Base-by-base conservation (phyloP, 2,797 vertebrate species). In the Perodicticus potto region DNA sequence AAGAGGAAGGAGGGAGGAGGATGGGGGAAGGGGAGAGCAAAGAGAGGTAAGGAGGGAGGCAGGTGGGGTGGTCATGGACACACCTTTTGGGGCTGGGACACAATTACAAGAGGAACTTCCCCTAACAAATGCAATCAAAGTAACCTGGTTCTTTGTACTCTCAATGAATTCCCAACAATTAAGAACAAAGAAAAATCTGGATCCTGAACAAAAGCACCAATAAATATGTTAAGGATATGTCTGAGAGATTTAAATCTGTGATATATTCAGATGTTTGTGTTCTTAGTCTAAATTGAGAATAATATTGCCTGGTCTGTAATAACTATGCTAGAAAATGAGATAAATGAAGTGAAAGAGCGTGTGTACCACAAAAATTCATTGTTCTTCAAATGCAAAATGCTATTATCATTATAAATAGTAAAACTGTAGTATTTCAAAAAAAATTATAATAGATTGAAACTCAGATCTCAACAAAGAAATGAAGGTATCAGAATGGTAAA, bases 381-480 rank as follows among this genome's bases (percentile, higher is more conserved):
- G 14, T 43, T 84, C 40, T 89, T 91, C 4, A 80, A 45, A 63
- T 53, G 1, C 16, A 91, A 92, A 88, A 83, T 91, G 11, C 5
- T 37, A 32, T 86, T 40, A 29, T 4, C 23, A 93, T 88, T 85
- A 76, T 7, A 45, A 23, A 49, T 69, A 19, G 86, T 27, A 80
- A 76, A 80, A 32, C 14, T 53, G 45, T 87, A 32, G 49, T 57
- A 57, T 85, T 70, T 84, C 3, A 88, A 91, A 53, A 87, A 55
- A 88, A 94, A 86, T 76, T 72, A 7, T 78, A 93, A 83, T 29
- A 92, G 20, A 90, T 20, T 91, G 23, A 80, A 89, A 86, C 29
- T 67, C 55, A 12, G 14, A 65, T 82, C 49, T 49, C 57, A 8
- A 91, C n/a, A 83, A 85, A 96, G 7, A 94, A 87, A 86, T 93